Percentiles rank a stretch among this genome's conserved stretches.
phyloP scores from a whole-genome alignment of 2,888 invertebrate genomes.

The Diplazon laetatorius region DNA sequence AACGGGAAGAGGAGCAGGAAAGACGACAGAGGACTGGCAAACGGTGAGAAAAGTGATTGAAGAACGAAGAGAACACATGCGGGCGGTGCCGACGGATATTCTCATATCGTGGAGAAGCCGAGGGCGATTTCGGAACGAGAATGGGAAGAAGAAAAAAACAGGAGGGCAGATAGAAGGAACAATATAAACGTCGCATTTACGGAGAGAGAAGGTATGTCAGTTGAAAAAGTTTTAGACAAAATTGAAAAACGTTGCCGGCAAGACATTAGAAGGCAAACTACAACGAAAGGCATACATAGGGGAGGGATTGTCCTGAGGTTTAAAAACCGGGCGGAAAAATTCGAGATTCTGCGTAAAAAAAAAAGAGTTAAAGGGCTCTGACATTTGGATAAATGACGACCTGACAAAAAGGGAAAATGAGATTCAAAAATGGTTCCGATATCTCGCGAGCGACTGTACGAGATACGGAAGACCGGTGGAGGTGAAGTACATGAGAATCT shows the following conservation, averaged over 20 bases:
- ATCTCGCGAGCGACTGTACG: slow-evolving; percentile 15
- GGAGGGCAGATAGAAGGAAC: slow-evolving; percentile 15
- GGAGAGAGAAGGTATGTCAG: slow-evolving; percentile 9
- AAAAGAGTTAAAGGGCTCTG: neutral
- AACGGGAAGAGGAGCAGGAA: too few relatives aligned
- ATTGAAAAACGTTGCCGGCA: slow-evolving; percentile 25
- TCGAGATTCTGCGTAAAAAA: neutral
- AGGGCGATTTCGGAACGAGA: neutral
- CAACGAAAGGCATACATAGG: slow-evolving; percentile 4
- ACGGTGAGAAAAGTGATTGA: neutral
- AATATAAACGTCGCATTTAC: slow-evolving; percentile 27
- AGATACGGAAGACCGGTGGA: slow-evolving; percentile 21
- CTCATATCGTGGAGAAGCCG: too few relatives aligned
- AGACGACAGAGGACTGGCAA: too few relatives aligned
- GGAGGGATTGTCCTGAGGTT: slow-evolving; percentile 23
- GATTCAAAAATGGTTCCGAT: slow-evolving; percentile 8
- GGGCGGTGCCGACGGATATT: too few relatives aligned
- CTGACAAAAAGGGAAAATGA: slow-evolving; percentile 21
- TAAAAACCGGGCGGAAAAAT: slow-evolving; percentile 17
- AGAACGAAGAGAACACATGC: neutral
- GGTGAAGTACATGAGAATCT: slow-evolving; percentile 33
- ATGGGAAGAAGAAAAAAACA: slow-evolving; percentile 4
- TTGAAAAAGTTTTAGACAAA: neutral
- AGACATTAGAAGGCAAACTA: slow-evolving; percentile 12
- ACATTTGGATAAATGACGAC: slow-evolving; percentile 27